These are phyloP conservation scores for Fundulus diaphanus DNA, from an alignment of 2,797 vertebrate species.

Conservation along the genomic window DNA sequence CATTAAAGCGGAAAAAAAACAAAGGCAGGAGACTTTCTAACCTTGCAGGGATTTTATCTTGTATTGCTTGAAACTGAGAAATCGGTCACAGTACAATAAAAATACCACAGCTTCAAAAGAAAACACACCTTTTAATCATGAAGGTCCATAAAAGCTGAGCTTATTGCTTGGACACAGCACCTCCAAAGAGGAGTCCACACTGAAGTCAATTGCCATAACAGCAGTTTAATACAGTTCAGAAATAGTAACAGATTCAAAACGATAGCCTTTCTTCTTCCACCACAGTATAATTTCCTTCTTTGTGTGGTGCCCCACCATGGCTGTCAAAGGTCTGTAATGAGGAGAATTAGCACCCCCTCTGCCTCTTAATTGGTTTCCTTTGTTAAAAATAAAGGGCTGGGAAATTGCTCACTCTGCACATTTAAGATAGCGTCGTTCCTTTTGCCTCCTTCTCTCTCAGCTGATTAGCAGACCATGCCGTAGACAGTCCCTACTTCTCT, in stretches of 20 bases:
- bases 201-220: conserved; percentile 23
- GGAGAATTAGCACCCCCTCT: conserved; percentile 54
- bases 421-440: conserved; percentile 56
- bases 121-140: background rate
- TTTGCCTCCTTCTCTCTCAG: conserved; percentile 17
- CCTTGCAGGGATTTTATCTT: background rate
- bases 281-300: conserved; percentile 50
- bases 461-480: conserved; percentile 40
- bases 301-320: conserved; percentile 31
- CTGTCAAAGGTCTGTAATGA: conserved; percentile 69
- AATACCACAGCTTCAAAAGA: background rate
- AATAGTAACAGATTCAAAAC: conserved; percentile 46
- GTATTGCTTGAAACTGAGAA: background rate
- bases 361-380: conserved; percentile 78
- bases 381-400: conserved; percentile 63
- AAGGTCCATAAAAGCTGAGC: background rate
- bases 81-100: background rate
- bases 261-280: conserved; percentile 36
- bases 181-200: background rate
- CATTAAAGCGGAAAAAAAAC: background rate
- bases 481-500: conserved; percentile 2
- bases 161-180: background rate
- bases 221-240: conserved; percentile 13
- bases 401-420: conserved; percentile 68
- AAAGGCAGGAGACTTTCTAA: background rate